Evolutionary conservation across 2,888 invertebrate genomes (phyloP), one percentile per base, ranked within the genome.

Genomic region (Dilophus febrilis): DNA sequence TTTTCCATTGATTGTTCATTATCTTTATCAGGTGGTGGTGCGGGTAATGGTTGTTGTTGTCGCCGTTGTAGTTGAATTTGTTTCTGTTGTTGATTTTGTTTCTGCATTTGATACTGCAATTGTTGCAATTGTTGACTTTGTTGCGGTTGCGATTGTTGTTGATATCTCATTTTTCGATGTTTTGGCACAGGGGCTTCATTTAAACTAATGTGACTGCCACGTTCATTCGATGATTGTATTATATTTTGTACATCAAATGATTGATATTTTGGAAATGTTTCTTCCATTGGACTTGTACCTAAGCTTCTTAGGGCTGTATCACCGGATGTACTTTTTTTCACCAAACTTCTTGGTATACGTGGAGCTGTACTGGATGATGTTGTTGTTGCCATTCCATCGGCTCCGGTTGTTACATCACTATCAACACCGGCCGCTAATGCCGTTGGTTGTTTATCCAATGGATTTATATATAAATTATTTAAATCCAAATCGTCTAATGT

Each of bases 401-500:
- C 13, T 18, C 13, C 32, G 19, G 33, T 32, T 26, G 36, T 30
- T 22, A 19, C 35, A n/a, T 34, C 18, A 22, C 22, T 22, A 16
- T 27, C 17, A 2, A 5, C 28, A 4, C 39, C 10, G 44, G 44
- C 22, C 12, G 14, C 11, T 8, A 19, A 19, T n/a, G 37, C 12
- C 18, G 29, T 17, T 40, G 49, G 45, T 42, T 61, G 59, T 64
- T 79, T 78, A 56, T 80, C 82, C 67, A 87, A 63, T 43, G 87
- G 86, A 66, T 86, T 87, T 59, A 87, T 81, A 65, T 87, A 87
- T 57, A 87, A 70, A 69, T 85, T 86, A 61, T 84, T 84, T 62
- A 76, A 75, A 61, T 78, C 78, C 35, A 57, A 46, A 38, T 65
- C 63, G 49, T 61, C 62, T 42, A 62, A 44, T 6, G 58, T 56